phyloP scores from a whole-genome alignment of 2,113 vertebrate genomes.

The Clarias batrachus region DNA sequence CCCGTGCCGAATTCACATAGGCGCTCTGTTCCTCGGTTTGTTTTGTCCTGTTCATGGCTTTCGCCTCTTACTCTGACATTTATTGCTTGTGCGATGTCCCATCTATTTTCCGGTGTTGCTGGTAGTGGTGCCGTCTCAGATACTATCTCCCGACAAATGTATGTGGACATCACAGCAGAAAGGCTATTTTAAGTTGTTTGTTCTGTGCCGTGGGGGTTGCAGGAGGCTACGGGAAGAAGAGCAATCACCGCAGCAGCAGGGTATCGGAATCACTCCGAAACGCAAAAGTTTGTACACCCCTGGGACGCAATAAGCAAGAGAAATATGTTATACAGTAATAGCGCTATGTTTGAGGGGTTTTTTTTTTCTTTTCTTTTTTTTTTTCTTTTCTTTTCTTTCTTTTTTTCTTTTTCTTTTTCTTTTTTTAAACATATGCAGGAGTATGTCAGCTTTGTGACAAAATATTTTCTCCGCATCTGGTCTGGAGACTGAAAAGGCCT shows the following conservation, averaged over 20 bases:
- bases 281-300: background rate
- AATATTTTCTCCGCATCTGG: background rate
- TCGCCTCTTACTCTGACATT: conserved; percentile 3
- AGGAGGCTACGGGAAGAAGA: conserved; percentile 1
- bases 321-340: no score
- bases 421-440: background rate
- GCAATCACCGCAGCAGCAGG: background rate
- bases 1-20: conserved; percentile 18
- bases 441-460: background rate
- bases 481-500: background rate
- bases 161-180: conserved; percentile 15
- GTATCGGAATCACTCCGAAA: background rate
- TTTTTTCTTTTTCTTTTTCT: no score
- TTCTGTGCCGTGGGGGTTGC: background rate
- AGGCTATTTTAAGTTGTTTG: conserved; percentile 4
- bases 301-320: background rate
- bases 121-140: conserved; percentile 21
- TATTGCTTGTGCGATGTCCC: conserved; percentile 30
- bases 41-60: background rate
- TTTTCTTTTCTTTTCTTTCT: no score
- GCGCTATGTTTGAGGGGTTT: no score
- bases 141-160: conserved; percentile 11
- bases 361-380: no score
- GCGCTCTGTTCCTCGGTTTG: conserved; percentile 35
- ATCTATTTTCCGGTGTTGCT: conserved; percentile 18